Evolutionary conservation across 2,888 invertebrate species (phyloP).

Genomic region (Piscicola geometra): DNA sequence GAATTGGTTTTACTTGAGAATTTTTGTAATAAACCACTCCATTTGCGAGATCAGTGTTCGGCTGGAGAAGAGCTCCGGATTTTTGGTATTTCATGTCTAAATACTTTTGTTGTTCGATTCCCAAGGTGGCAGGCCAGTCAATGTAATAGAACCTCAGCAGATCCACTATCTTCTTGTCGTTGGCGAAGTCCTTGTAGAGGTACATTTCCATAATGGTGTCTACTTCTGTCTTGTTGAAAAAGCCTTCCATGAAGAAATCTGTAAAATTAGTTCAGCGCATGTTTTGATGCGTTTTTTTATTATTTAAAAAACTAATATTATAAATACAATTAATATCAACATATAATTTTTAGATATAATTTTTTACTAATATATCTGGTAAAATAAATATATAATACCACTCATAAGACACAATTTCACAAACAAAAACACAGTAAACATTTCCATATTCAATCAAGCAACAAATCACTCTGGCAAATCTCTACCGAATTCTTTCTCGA

Average conservation of each 20-base stretch:
- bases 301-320: background rate
- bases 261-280: background rate
- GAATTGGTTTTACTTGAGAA: background rate
- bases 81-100: background rate
- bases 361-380: no score
- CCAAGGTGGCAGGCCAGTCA: constrained; percentile 37
- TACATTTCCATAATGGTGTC: constrained; percentile 41
- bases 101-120: background rate
- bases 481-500: constrained; percentile 43
- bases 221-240: background rate
- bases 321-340: background rate
- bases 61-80: background rate
- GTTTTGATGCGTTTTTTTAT: constrained; percentile 21
- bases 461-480: no score
- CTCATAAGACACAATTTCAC: background rate
- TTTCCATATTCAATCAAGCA: no score
- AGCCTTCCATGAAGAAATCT: constrained; percentile 28
- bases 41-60: background rate
- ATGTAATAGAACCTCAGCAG: constrained; percentile 41
- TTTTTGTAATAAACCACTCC: constrained; percentile 1
- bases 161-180: constrained; percentile 32
- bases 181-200: constrained; percentile 33
- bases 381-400: background rate
- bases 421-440: background rate
- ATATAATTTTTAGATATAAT: background rate